These are phyloP conservation scores for Catotricha subobsoleta DNA, from an alignment of 2,888 invertebrate species.

Conservation along the genomic window DNA sequence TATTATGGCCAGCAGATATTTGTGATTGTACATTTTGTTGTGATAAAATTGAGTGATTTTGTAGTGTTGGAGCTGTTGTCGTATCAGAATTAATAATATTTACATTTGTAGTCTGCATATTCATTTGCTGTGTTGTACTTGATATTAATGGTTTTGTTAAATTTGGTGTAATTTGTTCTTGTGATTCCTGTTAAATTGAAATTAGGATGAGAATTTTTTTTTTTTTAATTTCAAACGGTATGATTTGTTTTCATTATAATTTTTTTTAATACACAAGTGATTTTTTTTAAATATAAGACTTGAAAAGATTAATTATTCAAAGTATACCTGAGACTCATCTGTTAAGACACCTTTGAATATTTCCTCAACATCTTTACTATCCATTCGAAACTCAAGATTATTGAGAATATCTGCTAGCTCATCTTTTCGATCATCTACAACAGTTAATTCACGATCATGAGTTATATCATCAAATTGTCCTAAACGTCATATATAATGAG, in stretches of 20 bases:
- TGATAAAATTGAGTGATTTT: not conserved
- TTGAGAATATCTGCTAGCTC: slow-evolving; percentile 47
- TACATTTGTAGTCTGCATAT: no score
- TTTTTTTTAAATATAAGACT: not conserved
- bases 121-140: no score
- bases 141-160: not conserved
- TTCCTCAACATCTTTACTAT: slow-evolving; percentile 79
- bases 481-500: slow-evolving; percentile 22
- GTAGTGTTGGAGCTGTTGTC: not conserved
- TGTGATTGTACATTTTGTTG: not conserved
- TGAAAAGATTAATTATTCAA: not conserved
- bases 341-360: slow-evolving; percentile 78
- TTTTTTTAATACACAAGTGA: no score
- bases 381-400: slow-evolving; percentile 69
- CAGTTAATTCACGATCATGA: slow-evolving; percentile 24
- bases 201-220: not conserved
- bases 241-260: no score
- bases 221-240: no score
- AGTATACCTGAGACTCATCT: slow-evolving; percentile 46
- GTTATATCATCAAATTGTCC: slow-evolving; percentile 17
- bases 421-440: slow-evolving; percentile 35
- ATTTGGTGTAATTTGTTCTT: slow-evolving; percentile 39
- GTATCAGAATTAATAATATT: no score
- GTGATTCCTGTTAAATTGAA: slow-evolving; percentile 43
- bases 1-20: slow-evolving; percentile 2